Base-by-base conservation (phyloP, 2,797 vertebrate genomes). In the Arctocebus calabarensis region DNA sequence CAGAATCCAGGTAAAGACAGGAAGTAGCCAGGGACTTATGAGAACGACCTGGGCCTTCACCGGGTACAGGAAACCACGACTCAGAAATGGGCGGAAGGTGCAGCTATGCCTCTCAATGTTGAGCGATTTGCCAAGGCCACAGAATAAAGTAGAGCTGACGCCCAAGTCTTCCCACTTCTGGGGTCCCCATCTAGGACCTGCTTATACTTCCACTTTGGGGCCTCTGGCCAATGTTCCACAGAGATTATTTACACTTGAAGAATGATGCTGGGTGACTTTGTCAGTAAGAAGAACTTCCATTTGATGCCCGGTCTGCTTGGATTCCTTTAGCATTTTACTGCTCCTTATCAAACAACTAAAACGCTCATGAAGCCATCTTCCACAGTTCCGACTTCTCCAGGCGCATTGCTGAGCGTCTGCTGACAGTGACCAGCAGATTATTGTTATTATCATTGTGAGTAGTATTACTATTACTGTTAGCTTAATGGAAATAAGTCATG, bases 331-430 rank as follows among this genome's bases (percentile, higher is more conserved):
- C 32, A 78, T 86, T 79, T 70, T 71, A 55, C 17, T 70, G 32
- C 52, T 71, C 52, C 20, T 90, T 83, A 64, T 10, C 40, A 75
- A 92, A 43, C 83, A 85, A 55, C 43, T 9, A 64, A 78, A 85
- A 71, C 2, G 0, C 57, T 45, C 52, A 34, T 7, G 27, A 93
- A 64, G 37, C 8, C 61, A n/a, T 66, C 61, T 64, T 88, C 62
- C 25, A 32, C 6, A 14, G 17, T 23, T 64, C 62, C 23, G 8
- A 75, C 59, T 59, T 5, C 66, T 6, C 73, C 85, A 77, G 45
- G 20, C 73, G 77, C 8, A 19, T 43, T 0, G 0, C 68, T 37
- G 40, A 62, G 73, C 2, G 11, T 62, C 66, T 77, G 71, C 27
- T 19, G 7, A 61, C 43, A 17, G 55, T 45, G 59, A 40, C 61